Evolutionary conservation across 2,113 vertebrate genomes (phyloP), one percentile per base, ranked within the genome.

Genomic region (Dicentrarchus labrax): DNA sequence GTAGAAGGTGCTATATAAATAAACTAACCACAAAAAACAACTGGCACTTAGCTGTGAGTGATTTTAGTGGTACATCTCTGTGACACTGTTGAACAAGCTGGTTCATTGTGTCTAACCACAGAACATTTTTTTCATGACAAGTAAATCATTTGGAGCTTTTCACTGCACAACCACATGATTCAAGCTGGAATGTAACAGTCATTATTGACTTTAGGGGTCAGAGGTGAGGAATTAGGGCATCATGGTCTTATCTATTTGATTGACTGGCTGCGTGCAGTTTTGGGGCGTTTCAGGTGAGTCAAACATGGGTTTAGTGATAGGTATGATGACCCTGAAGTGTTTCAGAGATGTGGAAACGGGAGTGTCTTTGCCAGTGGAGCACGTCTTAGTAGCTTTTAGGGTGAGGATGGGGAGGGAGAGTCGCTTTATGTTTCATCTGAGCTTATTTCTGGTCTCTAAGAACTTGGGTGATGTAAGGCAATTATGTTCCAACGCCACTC

Each of bases 381-480:
- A 75, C 1, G 9, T 85, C 60, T 85, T 50, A 72, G 62, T 80
- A 60, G 75, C 64, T 61, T 54, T 78, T 70, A 48, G 16, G 71
- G 9, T 78, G 47, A 80, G 60, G 77, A 43, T 76, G 45, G 76
- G 69, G 30, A 62, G 67, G 22, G 38, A 78, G n/a, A 60, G 70
- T 61, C 3, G 67, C 66, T 51, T 90, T 80, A 76, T 50, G 62
- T 91, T 92, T 89, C 80, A 84, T 22, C 21, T 85, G 87, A 89
- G 71, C 66, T 86, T 89, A 89, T 84, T 90, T 87, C 61, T 80
- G 68, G 71, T 85, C 47, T 81, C 74, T 72, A 72, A 53, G 67
- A 54, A 84, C 22, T 50, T 38, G 43, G 17, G 60, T 90, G 82
- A 89, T 85, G 81, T 78, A 88, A 90, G 67, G 53, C 57, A 82